Evolutionary conservation across 2,113 vertebrate species (phyloP).

Genomic region (Asarcornis scutulata): DNA sequence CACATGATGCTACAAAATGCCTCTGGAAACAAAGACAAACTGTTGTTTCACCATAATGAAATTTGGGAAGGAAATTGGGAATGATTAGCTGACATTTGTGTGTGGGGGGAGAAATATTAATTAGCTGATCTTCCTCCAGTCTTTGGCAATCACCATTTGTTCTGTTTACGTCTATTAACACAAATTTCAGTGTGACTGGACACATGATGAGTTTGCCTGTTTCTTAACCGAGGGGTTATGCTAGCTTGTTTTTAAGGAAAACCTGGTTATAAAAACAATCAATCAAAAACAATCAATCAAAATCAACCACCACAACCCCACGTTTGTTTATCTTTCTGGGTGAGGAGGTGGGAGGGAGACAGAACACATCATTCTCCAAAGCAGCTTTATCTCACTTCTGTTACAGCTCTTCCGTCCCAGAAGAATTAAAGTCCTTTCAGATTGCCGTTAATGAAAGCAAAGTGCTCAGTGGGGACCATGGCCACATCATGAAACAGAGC

Average conservation of each 20-base stretch:
- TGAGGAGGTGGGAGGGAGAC: neutral
- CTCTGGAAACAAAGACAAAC: neutral
- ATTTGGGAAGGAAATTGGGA: conserved; percentile 19
- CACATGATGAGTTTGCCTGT: neutral
- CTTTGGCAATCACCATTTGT: neutral
- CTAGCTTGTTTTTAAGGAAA: neutral
- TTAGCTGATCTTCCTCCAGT: neutral
- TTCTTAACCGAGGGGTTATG: neutral
- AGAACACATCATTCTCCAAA: neutral
- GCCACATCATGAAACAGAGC: neutral
- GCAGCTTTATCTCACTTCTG: neutral
- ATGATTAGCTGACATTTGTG: neutral
- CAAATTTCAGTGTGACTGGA: neutral
- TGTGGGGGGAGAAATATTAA: neutral
- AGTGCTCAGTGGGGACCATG: neutral
- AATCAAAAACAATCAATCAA: neutral
- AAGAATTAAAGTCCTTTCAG: neutral
- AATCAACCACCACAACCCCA: too few relatives aligned
- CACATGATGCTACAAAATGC: neutral
- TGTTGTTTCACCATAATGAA: neutral
- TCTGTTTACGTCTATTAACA: neutral
- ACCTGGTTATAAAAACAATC: neutral
- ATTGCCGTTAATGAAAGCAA: neutral
- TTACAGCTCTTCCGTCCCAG: neutral
- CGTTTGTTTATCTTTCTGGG: neutral